Base-by-base conservation (phyloP, 1,140 invertebrate species). In the Eciton burchellii region DNA sequence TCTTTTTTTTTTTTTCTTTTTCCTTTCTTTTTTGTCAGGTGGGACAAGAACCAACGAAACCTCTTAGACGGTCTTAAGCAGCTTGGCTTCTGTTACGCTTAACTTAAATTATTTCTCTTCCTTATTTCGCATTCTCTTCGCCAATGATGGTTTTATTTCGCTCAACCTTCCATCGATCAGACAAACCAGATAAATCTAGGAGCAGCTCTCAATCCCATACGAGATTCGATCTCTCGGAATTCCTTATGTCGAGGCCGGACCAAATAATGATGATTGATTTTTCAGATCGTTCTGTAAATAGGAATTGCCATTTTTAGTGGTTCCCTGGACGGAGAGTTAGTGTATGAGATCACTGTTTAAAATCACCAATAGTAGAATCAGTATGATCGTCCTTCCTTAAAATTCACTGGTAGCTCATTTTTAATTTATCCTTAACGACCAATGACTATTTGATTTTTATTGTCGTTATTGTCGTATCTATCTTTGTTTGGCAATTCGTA, bases 271-370 rank as follows among this genome's bases (percentile, higher is more conserved):
- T 63, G 77, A 57, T 82, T 5, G 72, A 82, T 88, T 86, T 70
- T 92, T 90, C 91, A 91, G 91, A 91, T 90, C 49, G 66, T 87
- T 65, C 43, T 43, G 89, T 91, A 91, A 92, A 91, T 91, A 91
- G 85, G 88, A 91, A 91, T 93, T 91, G 94, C 93, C 94, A 93
- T 84, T 47, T 74, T 8, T 41, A 41, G 16, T 68, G 26, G 54
- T 45, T 65, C 47, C 52, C n/a, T n/a, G 19, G 41, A 11, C 29
- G n/a, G 9, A 59, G 19, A 24, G n/a, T 11, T 3, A 74, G 35
- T 59, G 24, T 35, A 19, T 45, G 29, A 63, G 3, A 3, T 9
- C 16, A 16, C 65, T 59, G 9, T 43, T 76, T 52, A 43, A 74
- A 74, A 54, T 49, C 29, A 0, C 16, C 16, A 9, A 9, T 74